A percentile compares a stretch with the other conserved stretches of the same genome.
Conservation (phyloP, 2,797 vertebrate species). For the Pantherophis vulpinus region DNA sequence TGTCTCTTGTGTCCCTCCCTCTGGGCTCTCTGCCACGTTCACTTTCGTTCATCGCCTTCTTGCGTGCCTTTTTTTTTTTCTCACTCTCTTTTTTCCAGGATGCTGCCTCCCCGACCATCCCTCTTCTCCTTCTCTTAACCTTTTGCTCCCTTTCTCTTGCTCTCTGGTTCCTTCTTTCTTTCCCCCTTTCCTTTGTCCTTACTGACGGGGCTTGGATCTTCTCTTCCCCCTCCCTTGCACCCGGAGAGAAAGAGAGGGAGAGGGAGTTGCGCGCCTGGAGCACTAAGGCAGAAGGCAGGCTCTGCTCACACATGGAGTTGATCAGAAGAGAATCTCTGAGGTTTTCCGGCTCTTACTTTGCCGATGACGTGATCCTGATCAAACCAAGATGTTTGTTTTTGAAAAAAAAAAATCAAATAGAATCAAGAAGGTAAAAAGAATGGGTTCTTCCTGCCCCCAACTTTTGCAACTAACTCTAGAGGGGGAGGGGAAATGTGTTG, state of each 20-base stretch:
- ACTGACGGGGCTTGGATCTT: conserved; percentile 43
- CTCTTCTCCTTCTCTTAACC: conserved; percentile 55
- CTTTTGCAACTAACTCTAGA: conserved; percentile 12
- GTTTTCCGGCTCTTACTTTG: conserved; percentile 73
- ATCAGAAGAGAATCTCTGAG: conserved; percentile 76
- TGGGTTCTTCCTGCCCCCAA: conserved; percentile 30
- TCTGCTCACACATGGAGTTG: conserved; percentile 67
- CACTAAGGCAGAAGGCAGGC: conserved; percentile 42
- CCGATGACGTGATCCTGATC: conserved; percentile 74
- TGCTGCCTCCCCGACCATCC: conserved; percentile 48
- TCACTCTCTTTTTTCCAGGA: conserved; percentile 59
- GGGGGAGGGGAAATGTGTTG: neutral
- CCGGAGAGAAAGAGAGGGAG: conserved; percentile 30
- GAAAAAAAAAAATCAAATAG: conserved; percentile 70
- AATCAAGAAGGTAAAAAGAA: conserved; percentile 61
- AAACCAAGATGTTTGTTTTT: conserved; percentile 76
- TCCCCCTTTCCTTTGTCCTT: conserved; percentile 44
- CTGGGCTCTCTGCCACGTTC: conserved; percentile 36
- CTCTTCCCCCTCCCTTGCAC: neutral
- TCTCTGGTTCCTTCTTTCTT: conserved; percentile 36
- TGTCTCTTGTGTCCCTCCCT: conserved; percentile 55
- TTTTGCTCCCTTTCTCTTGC: conserved; percentile 54
- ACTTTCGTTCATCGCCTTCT: conserved; percentile 62
- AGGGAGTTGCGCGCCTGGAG: conserved; percentile 31
- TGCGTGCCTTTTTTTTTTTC: conserved; percentile 30